Evolutionary conservation across 2,113 vertebrate genomes (phyloP), one percentile per base, ranked within the genome.

Genomic region (Microcebus griseorufus): DNA sequence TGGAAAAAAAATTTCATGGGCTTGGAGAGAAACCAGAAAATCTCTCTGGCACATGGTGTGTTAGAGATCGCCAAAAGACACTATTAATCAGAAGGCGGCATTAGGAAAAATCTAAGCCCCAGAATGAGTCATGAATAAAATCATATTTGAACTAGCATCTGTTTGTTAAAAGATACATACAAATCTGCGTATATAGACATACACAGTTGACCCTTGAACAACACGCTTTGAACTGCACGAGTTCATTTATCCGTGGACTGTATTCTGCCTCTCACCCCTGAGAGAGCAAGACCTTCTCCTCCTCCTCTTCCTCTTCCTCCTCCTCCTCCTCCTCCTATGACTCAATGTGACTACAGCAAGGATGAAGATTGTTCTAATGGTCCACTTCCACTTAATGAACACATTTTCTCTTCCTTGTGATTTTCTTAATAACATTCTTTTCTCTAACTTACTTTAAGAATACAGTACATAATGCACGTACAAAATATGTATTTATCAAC

Each of bases 1-100:
- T 12, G 76, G 64, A 73, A 81, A 53, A 69, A 73, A 62, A 29
- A 20, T 42, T 58, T 69, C 58, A n/a, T 37, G 64, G 84, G 16
- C 32, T 96, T 96, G 37, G 20, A 51, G 65, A 82, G 42, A 27
- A 80, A 51, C 5, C 23, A 39, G 53, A 75, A 70, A 75, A 72
- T 51, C 72, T 94, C 60, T 89, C 23, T 13, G 51, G 42, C 11
- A 76, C 11, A 22, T 34, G n/a, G 23, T 67, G 39, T 16, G 27
- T 65, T 55, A 58, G 83, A 79, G 78, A 83, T 76, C 83, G 88
- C 88, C 94, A 87, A 75, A 94, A 69, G 45, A 83, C 12, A 14
- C 64, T 80, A 9, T 65, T 86, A 64, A 92, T 82, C 69, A n/a
- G 9, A 65, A 89, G 64, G 67, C 65, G 69, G 53, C 34, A 39